A percentile compares a stretch with the other conserved stretches of the same genome.
Conservation (phyloP, 2,113 vertebrate species). For the Psilopsiagon aymara region DNA sequence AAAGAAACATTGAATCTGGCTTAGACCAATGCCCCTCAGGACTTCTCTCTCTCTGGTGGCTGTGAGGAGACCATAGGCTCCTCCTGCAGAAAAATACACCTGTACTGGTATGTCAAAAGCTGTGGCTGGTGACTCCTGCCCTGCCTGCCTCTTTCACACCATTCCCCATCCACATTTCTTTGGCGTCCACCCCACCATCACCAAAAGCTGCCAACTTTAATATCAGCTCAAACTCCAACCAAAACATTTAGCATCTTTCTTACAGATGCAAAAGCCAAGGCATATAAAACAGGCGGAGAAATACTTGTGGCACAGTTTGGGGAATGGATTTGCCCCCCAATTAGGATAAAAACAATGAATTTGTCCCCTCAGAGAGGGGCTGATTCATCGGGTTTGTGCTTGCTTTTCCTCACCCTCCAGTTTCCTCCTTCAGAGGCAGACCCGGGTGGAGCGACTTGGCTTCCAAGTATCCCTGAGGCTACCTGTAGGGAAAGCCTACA, state of each 20-base stretch:
- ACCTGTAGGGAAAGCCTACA: neutral
- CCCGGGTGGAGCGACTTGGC: neutral
- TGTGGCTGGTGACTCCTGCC: neutral
- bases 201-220: neutral
- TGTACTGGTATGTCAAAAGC: neutral
- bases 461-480: accelerated
- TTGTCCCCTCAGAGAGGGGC: neutral
- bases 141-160: neutral
- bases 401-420: neutral
- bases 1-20: neutral
- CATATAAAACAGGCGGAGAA: neutral
- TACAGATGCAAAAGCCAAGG: neutral
- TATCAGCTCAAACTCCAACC: neutral
- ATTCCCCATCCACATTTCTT: neutral
- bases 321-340: neutral
- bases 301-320: neutral
- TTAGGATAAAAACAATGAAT: neutral
- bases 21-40: neutral
- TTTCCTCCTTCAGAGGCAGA: neutral
- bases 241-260: accelerated
- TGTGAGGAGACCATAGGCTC: neutral
- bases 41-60: neutral
- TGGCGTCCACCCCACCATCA: too few species aligned
- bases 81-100: neutral
- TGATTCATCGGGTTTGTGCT: neutral